Percentiles rank a stretch among this genome's conserved stretches.
Evolutionary conservation across 2,888 invertebrate genomes (phyloP).

Genomic region (Seira musarum): DNA sequence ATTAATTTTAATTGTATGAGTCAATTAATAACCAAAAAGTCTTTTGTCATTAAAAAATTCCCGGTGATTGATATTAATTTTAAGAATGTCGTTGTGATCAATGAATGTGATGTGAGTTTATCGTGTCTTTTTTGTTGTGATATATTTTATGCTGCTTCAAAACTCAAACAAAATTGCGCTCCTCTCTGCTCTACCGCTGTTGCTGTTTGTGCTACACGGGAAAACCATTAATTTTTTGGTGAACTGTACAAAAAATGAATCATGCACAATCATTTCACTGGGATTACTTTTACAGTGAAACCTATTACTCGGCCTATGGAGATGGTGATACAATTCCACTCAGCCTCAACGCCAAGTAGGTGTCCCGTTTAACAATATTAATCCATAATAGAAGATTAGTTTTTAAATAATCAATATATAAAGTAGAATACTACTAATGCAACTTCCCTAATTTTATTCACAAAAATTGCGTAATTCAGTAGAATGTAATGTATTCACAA

Average conservation of each 20-base stretch:
- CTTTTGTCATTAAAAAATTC: too few species aligned
- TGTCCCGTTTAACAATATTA: conserved; percentile 54
- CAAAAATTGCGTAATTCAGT: neutral
- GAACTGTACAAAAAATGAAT: neutral
- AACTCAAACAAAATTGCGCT: neutral
- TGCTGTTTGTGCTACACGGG: neutral
- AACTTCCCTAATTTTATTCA: neutral
- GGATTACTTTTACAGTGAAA: conserved; percentile 63
- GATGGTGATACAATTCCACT: conserved; percentile 69
- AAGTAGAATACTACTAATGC: too few species aligned
- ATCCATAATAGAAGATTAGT: conserved; percentile 33
- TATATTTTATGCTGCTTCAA: neutral
- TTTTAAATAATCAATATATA: too few species aligned
- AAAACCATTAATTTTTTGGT: neutral
- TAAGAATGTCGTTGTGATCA: neutral
- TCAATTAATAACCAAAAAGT: neutral
- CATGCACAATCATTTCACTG: conserved; percentile 33
- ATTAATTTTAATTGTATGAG: neutral
- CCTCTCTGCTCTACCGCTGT: neutral
- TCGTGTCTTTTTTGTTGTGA: neutral
- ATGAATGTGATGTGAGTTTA: neutral
- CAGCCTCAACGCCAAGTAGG: conserved; percentile 67
- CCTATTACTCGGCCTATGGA: conserved; percentile 66
- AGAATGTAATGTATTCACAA: neutral
- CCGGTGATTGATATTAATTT: too few species aligned